Percentiles rank a stretch among this genome's conserved stretches.
Conservation (phyloP, 2,797 vertebrate species). For the Odontamblyopus rebecca region DNA sequence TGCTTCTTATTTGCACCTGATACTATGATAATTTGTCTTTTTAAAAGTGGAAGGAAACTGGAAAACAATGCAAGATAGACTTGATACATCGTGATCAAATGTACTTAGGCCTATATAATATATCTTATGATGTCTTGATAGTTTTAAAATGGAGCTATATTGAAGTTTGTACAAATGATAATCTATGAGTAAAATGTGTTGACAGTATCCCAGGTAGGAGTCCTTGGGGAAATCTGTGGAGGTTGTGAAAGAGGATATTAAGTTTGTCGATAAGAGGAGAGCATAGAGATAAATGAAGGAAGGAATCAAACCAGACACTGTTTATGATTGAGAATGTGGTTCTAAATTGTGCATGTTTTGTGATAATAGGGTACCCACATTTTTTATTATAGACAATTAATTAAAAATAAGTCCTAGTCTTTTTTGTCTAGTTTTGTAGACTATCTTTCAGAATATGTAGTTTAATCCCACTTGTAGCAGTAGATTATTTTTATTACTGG, state of each 20-base stretch:
- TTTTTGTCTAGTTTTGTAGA: not conserved
- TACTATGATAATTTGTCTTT: conserved; percentile 23
- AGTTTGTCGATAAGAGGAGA: not conserved
- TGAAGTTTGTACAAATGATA: not conserved
- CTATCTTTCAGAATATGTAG: not conserved
- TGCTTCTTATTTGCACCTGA: conserved; percentile 36
- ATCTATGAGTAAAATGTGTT: not conserved
- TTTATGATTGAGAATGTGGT: not conserved
- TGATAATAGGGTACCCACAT: not conserved
- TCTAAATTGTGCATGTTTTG: not conserved
- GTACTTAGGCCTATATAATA: not conserved
- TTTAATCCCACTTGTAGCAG: not conserved
- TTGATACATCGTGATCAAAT: no score
- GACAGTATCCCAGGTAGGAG: not conserved
- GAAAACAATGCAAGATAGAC: no score
- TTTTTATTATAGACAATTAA: not conserved
- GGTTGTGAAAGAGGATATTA: conserved; percentile 18
- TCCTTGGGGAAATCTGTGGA: not conserved
- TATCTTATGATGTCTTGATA: not conserved
- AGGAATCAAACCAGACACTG: not conserved
- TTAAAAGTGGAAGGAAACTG: no score
- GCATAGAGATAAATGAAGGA: not conserved
- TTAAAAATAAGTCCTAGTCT: not conserved
- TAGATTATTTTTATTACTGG: not conserved
- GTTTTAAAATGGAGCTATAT: not conserved